Evolutionary conservation across 2,888 invertebrate species (phyloP), one percentile per base, ranked within the genome.

Genomic region (Pandemis corylana): DNA sequence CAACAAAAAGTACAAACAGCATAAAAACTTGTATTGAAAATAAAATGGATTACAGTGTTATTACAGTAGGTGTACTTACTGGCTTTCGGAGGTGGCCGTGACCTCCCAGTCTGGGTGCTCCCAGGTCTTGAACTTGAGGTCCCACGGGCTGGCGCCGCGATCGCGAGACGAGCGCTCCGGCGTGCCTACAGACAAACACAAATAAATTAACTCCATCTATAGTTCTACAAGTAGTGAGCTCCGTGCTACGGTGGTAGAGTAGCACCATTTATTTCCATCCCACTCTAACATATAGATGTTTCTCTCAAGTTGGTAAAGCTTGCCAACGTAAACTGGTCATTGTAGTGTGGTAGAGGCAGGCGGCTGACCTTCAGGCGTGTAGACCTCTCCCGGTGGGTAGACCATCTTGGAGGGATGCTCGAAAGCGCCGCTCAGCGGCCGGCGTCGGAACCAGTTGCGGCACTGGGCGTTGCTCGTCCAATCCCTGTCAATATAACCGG

Each of bases 331-430:
- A 36, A 36, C 1, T 2, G 28, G 28, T 36, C 28, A 36, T 36
- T 36, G 28, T 36, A 2, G 28, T 36, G 28, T 36, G 28, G 28
- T 36, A 36, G 28, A 36, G 28, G 28, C 28, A 36, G 28, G 28
- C 28, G 12, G 46, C 46, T 20, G 87, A 81, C 96, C 95, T 86
- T 97, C 97, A 0, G 98, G 98, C 0, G 98, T 98, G 88, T 97
- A 98, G 13, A 94, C 93, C 80, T 97, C 96, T 5, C 97, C 97
- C 0, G 98, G 98, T 72, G 98, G 98, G 91, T 98, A 98, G 3
- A 98, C 97, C 98, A 98, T 98, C 89, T 96, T 96, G 68, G 98
- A 98, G n/a, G 98, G 98, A 89, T 98, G 98, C 42, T 97, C 97
- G 92, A 97, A 98, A 68, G 98, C 98, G 70, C 97, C 97, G 85